Percentiles rank a stretch among this genome's conserved stretches.
These are phyloP conservation scores for Taeniopygia guttata DNA, from an alignment of 2,797 vertebrate genomes.

Conservation along the genomic window DNA sequence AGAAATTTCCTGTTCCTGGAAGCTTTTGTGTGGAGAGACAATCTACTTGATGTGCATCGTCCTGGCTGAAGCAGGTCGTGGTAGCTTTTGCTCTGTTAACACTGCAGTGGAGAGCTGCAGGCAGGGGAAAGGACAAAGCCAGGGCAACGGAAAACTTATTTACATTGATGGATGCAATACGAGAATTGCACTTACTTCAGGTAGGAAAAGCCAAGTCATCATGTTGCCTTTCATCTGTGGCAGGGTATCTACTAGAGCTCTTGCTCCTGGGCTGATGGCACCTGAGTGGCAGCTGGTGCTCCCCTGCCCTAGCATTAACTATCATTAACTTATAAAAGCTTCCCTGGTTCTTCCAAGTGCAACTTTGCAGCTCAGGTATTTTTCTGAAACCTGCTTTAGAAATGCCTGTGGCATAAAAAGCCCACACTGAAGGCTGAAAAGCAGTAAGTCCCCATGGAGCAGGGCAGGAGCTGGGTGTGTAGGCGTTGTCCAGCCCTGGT, in stretches of 20 bases:
- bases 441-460: background rate
- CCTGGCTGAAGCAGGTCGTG: background rate
- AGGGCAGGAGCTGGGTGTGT: background rate
- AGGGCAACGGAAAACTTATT: background rate
- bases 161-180: background rate
- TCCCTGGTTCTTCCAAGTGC: background rate
- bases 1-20: slow-evolving; percentile 47
- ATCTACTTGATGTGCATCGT: background rate
- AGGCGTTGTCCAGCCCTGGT: background rate
- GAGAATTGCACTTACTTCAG: background rate
- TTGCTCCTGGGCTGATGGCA: background rate
- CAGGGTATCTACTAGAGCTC: background rate
- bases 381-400: background rate
- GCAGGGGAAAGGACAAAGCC: background rate
- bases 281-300: background rate
- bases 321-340: background rate
- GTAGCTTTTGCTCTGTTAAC: background rate
- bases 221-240: background rate
- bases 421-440: background rate
- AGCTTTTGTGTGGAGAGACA: background rate
- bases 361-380: background rate
- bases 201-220: background rate
- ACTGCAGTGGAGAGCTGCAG: background rate
- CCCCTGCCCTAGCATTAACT: background rate
- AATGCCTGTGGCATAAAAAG: background rate